Conservation (phyloP, 1,140 invertebrate species). For the Dufourea novaeangliae region DNA sequence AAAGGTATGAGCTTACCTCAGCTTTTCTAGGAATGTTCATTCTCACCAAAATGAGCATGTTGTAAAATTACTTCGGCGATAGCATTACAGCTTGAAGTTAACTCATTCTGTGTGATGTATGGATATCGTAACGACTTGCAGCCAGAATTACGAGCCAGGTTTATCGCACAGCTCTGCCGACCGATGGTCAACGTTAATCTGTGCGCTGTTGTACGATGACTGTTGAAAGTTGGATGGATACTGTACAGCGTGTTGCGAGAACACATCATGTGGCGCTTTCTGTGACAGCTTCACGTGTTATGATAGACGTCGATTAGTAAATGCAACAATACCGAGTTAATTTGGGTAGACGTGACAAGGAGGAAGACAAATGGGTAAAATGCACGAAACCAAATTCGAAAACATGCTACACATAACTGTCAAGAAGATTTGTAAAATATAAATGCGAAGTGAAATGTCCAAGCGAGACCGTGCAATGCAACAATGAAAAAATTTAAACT, state of each 20-base stretch:
- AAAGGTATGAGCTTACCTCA: background rate
- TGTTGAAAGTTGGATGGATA: slow-evolving; percentile 46
- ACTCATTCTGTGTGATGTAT: slow-evolving; percentile 59
- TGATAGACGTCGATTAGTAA: no score
- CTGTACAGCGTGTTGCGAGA: slow-evolving; percentile 24
- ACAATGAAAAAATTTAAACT: background rate
- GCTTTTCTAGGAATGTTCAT: slow-evolving; percentile 20
- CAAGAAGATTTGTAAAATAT: background rate
- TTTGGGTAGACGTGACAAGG: background rate
- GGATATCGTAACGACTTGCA: slow-evolving; percentile 57
- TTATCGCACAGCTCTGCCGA: slow-evolving; percentile 53
- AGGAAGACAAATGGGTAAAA: background rate
- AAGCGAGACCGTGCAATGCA: background rate
- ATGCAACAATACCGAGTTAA: background rate
- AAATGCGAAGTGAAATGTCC: slow-evolving; percentile 1
- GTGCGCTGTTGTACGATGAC: slow-evolving; percentile 5
- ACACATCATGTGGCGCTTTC: slow-evolving; percentile 5
- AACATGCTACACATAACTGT: background rate
- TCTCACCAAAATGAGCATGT: slow-evolving; percentile 45
- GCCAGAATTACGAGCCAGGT: slow-evolving; percentile 53
- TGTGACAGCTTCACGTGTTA: background rate
- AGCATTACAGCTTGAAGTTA: slow-evolving; percentile 57
- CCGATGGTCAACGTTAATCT: slow-evolving; percentile 50
- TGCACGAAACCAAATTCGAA: background rate
- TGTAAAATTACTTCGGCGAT: slow-evolving; percentile 60